Evolutionary conservation across 2,797 vertebrate species (phyloP).

Genomic region (Rhadinocentrus ornatus): DNA sequence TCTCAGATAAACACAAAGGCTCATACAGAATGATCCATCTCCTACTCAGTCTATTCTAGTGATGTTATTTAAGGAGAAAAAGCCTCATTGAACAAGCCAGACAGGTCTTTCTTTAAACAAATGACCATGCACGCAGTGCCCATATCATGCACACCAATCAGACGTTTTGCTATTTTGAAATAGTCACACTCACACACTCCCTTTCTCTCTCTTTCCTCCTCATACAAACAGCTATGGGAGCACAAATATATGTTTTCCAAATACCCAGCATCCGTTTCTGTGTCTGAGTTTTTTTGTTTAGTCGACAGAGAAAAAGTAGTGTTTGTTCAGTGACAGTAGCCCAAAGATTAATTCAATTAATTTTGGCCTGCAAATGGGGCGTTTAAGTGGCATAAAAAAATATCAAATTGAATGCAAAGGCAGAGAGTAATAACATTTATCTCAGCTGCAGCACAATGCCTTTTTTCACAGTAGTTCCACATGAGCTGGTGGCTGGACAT

Average conservation of each 20-base stretch:
- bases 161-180: conserved; percentile 8
- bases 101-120: conserved; percentile 17
- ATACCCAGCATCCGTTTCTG: conserved; percentile 36
- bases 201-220: background rate
- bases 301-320: conserved; percentile 43
- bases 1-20: background rate
- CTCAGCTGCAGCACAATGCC: conserved; percentile 70
- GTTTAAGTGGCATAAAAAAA: conserved; percentile 81
- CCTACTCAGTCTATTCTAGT: background rate
- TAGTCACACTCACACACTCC: conserved; percentile 13
- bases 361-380: conserved; percentile 81
- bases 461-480: conserved; percentile 69
- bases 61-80: background rate
- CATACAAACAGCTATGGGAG: background rate
- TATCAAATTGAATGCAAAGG: conserved; percentile 82
- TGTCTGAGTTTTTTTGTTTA: conserved; percentile 34
- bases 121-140: background rate
- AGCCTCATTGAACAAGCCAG: conserved; percentile 13
- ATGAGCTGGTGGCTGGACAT: conserved; percentile 57
- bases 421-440: conserved; percentile 83
- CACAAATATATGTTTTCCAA: conserved; percentile 48
- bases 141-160: conserved; percentile 1
- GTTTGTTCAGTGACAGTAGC: conserved; percentile 65
- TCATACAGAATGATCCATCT: background rate
- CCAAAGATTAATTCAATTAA: conserved; percentile 84